Evolutionary conservation across 2,113 vertebrate genomes (phyloP), one percentile per base, ranked within the genome.

Genomic region (Aegotheles bennettii): DNA sequence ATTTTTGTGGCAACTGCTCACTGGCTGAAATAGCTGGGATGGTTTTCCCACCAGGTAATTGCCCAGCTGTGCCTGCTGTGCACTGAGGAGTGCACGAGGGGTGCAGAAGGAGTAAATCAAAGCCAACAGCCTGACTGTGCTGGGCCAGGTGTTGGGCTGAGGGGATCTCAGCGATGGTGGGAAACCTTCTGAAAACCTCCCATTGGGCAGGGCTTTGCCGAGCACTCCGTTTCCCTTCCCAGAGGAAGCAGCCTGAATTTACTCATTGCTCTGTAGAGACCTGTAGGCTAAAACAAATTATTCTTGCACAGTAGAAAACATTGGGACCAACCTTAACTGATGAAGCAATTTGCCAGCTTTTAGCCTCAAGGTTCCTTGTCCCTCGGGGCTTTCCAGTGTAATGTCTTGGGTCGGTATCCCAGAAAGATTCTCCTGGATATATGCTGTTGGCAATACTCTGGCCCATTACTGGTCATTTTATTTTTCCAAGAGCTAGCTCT

Each of bases 241-340:
- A 85, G 74, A 87, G 89, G 94, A 91, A 95, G 68, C 78, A 89
- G 67, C 93, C 83, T 69, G 82, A 81, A 67, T 75, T 92, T 90
- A 86, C 84, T 65, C 65, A 0, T 29, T 84, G 74, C 76, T 73
- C 93, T 56, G 31, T 21, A 56, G 92, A 76, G 94, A 93, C 88
- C 90, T 78, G 69, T 60, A 78, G 84, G 92, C 80, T 96, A 93
- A 96, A 94, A 68, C 83, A 90, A 94, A 95, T 96, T 84, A 93
- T 92, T 96, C 85, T 86, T 89, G 64, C 6, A 23, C 86, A 84
- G 90, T 74, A 90, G 93, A 87, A 95, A 88, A 75, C 89, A 65
- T 16, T 75, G 94, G 60, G 76, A 71, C 61, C 64, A 51, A 47
- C 75, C n/a, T 89, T 93, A 91, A 94, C 93, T 90, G 92, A 94